These are phyloP conservation scores for Leptothorax acervorum DNA, from an alignment of 2,888 invertebrate genomes.

Conservation along the genomic window DNA sequence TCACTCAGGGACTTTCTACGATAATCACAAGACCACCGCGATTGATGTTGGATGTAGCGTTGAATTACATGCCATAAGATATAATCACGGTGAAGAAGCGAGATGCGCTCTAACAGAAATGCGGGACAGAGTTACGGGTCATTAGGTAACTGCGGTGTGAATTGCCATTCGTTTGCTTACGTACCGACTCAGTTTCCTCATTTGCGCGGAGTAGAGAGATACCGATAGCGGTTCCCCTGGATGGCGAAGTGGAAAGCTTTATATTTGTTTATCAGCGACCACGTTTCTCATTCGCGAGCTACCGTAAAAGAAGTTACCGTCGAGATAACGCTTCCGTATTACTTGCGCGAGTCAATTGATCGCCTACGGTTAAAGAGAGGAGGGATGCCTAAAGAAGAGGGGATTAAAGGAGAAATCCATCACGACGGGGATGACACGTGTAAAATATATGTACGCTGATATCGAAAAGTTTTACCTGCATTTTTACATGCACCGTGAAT, in stretches of 20 bases:
- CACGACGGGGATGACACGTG: background rate
- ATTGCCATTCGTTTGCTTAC: slow-evolving; percentile 68
- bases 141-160: slow-evolving; percentile 70
- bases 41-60: background rate
- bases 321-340: slow-evolving; percentile 36
- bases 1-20: slow-evolving; percentile 16
- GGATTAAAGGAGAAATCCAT: slow-evolving; percentile 20
- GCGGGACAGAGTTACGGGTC: slow-evolving; percentile 64
- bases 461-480: background rate
- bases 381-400: slow-evolving; percentile 28
- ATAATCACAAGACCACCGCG: slow-evolving; percentile 10
- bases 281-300: slow-evolving; percentile 46
- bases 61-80: slow-evolving; percentile 34
- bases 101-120: slow-evolving; percentile 19
- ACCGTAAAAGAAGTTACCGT: slow-evolving; percentile 33
- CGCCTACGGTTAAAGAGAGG: slow-evolving; percentile 30
- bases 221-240: slow-evolving; percentile 7
- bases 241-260: slow-evolving; percentile 37
- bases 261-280: slow-evolving; percentile 56
- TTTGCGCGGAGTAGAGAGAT: slow-evolving; percentile 57
- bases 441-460: background rate
- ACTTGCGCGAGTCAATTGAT: slow-evolving; percentile 49
- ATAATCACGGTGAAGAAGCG: slow-evolving; percentile 9
- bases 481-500: background rate
- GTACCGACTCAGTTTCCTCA: slow-evolving; percentile 61